Evolutionary conservation across 2,113 vertebrate genomes (phyloP).

Genomic region (Zootoca vivipara): DNA sequence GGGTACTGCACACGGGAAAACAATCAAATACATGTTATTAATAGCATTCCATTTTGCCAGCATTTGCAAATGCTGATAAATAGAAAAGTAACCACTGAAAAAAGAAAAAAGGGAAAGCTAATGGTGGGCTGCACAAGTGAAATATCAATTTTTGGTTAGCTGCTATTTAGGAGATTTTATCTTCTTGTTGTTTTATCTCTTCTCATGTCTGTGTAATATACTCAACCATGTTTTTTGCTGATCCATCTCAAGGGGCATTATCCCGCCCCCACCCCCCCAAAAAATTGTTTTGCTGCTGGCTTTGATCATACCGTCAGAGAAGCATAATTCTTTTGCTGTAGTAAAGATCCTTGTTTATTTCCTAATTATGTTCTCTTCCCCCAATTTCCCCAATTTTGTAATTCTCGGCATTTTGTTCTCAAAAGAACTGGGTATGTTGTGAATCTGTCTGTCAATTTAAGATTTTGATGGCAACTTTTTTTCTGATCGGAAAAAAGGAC

Average conservation of each 20-base stretch:
- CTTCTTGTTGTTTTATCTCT: constrained; percentile 36
- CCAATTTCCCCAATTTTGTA: neutral
- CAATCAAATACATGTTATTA: constrained; percentile 19
- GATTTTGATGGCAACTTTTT: neutral
- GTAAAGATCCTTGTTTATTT: neutral
- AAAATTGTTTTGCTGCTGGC: constrained; percentile 44
- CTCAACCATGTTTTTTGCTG: constrained; percentile 14
- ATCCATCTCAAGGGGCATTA: constrained; percentile 3
- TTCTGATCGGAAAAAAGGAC: neutral
- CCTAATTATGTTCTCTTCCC: constrained; percentile 11
- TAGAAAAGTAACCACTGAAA: neutral
- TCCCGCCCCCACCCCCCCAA: neutral
- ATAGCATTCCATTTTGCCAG: neutral
- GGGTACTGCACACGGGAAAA: neutral
- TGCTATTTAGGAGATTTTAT: constrained; percentile 36
- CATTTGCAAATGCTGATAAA: neutral
- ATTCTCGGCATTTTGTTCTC: constrained; percentile 16
- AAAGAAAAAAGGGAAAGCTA: neutral
- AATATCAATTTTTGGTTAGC: neutral
- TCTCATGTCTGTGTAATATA: constrained; percentile 23
- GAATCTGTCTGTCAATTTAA: neutral
- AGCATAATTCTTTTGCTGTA: constrained; percentile 3
- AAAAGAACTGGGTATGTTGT: neutral
- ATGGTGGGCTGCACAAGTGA: constrained; percentile 26
- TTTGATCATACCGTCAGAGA: constrained; percentile 41